Percentiles rank a stretch among this genome's conserved stretches.
These are phyloP conservation scores for Drosophila algonquin DNA, from an alignment of 2,888 invertebrate species.

Conservation along the genomic window DNA sequence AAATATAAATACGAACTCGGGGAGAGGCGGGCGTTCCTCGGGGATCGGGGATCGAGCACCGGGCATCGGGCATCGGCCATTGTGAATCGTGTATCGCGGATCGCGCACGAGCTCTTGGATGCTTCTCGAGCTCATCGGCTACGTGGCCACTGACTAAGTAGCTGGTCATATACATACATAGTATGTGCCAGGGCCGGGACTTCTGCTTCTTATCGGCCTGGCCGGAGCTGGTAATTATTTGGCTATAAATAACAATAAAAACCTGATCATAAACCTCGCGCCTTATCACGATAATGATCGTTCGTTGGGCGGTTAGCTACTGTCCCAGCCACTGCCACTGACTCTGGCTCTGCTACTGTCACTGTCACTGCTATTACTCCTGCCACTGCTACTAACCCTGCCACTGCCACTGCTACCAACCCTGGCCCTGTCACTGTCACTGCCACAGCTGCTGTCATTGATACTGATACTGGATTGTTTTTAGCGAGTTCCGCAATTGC, in stretches of 20 bases:
- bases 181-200: conserved; percentile 18
- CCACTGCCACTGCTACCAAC: too few species aligned
- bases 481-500: conserved; percentile 16
- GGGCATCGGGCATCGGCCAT: conserved; percentile 14
- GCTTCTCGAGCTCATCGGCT: conserved; percentile 29
- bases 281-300: conserved; percentile 36
- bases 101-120: conserved; percentile 22
- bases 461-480: conserved; percentile 6
- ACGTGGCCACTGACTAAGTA: conserved; percentile 16
- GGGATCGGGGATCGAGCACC: conserved; percentile 7
- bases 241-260: conserved; percentile 72
- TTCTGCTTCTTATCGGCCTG: conserved; percentile 44
- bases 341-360: background rate
- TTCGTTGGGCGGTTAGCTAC: conserved; percentile 15
- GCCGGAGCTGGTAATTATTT: conserved; percentile 57
- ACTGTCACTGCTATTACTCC: background rate
- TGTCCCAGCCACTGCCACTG: background rate
- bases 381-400: background rate
- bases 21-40: conserved; percentile 18
- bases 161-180: conserved; percentile 3
- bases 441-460: background rate
- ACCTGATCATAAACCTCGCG: conserved; percentile 52
- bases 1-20: conserved; percentile 32
- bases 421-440: background rate
- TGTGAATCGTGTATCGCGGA: conserved; percentile 7